Evolutionary conservation across 2,797 vertebrate genomes (phyloP), one percentile per base, ranked within the genome.

Genomic region (Spheniscus humboldti): DNA sequence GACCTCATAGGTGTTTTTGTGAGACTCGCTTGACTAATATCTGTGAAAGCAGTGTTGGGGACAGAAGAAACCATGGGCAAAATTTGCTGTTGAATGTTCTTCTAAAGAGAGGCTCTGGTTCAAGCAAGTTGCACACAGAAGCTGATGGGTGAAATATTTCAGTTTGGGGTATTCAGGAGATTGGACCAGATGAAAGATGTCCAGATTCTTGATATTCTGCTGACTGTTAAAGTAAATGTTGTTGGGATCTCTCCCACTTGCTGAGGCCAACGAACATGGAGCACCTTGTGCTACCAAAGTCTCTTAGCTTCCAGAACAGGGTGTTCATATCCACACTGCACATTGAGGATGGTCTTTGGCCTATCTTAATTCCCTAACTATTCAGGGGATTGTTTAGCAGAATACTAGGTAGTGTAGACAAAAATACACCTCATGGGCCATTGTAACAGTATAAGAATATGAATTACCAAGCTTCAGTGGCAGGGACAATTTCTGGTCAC

Each of bases 211-310:
- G 9, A 10, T 41, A 62, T 81, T 85, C 19, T 48, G 6, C 4
- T 35, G 30, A 7, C 17, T 55, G 10, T 15, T 78, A 78, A 88
- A 76, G 4, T 50, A 53, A 84, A 56, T 28, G 6, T 18, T 75
- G 4, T 22, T 79, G n/a, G 3, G 13, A 45, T 6, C 2, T 60
- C 35, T 81, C 16, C 27, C 59, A 52, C 0, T 7, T 31, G 53
- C 57, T 43, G 10, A 47, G 20, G 11, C 10, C 13, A 84, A 16
- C 13, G 6, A 75, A 33, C 8, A 24, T 1, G 3, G 30, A 71
- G 1, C 3, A 27, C 7, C 7, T 55, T 16, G 4, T 20, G 7
- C n/a, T 67, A 55, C 18, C 1, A 0, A 73, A 84, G 14, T 47
- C 37, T 56, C 7, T 35, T 53, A 53, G 6, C 7, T 67, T 81